Evolutionary conservation across 1,140 invertebrate genomes (phyloP), one percentile per base, ranked within the genome.

Genomic region (Holotrichia oblita): DNA sequence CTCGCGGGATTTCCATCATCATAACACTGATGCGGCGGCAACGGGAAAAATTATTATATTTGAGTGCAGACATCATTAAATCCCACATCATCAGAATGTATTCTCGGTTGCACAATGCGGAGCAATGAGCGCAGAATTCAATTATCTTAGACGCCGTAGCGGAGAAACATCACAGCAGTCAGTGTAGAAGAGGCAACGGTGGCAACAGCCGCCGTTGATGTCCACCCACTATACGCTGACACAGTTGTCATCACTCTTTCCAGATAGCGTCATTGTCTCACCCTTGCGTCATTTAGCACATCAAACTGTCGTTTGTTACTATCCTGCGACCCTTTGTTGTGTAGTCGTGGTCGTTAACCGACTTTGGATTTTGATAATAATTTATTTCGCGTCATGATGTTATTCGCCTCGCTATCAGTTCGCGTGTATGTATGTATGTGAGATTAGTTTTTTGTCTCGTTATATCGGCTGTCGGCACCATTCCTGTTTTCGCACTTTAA

Each of bases 271-370:
- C 84, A 85, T 85, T 85, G 84, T 85, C 84, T 85, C 84, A 84
- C 84, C 82, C 84, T 84, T 85, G 83, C 83, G 73, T 85, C 84
- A 85, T 85, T 85, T 83, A 85, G 79, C 83, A 80, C 84, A 85
- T 85, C 84, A 85, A 85, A 85, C 79, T 82, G 79, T 85, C 84
- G 83, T 85, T 85, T 85, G 81, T 85, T 84, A 85, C 80, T 64
- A 77, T 78, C 77, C 40, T 44, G 40, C 76, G 24, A 69, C 78
- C 69, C 78, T 80, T 80, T 78, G 73, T 78, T 78, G 59, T 73
- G 41, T n/a, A 73, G 40, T 73, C 74, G 78, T 73, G 44, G 79
- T 80, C 79, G 79, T 80, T 80, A 80, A 73, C 75, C 79, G 79
- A 80, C 40, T 80, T 80, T 80, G 77, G 79, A 80, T 80, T 80